Evolutionary conservation across 1,140 invertebrate genomes (phyloP), one percentile per base, ranked within the genome.

Genomic region (Belonocnema kinseyi): DNA sequence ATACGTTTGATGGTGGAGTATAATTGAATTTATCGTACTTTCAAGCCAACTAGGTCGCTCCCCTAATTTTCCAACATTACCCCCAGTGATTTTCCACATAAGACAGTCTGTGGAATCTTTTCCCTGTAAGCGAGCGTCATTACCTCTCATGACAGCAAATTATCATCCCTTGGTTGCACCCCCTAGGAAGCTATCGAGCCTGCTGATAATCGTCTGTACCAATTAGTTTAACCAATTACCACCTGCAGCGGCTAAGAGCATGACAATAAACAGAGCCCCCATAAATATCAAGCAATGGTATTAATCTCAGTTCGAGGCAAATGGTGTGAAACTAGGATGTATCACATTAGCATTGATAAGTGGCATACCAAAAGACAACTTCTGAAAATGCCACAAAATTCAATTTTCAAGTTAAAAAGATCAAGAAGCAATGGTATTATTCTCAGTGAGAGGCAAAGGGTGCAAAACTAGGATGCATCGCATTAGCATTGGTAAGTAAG

Each of bases 21-120:
- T 66, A 66, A 66, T 66, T 66, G 61, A 66, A 66, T 66, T 66
- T 66, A 40, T 66, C 61, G 40, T 66, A 66, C 14, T 40, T 66
- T 61, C 13, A 17, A 19, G 26, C 19, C 26, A 61, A 61, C 19
- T 61, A 46, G 33, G 26, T 14, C 13, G 33, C 13, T 66, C 61
- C 61, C 61, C 61, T 66, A 66, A 66, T 66, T 66, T 66, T 40
- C 61, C 14, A 66, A 66, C 8, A 40, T 66, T 40, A 16, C 13
- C 61, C 33, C 12, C 26, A 66, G 26, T 66, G 54, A 33, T 66
- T 66, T 14, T 33, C 61, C 61, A 66, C 33, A 66, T 66, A 66
- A 66, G 58, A 66, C 58, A 26, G 16, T 26, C 26, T 66, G 26
- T 6, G 11, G 26, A 33, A 66, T 66, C 16, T 66, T 66, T 66